These are phyloP conservation scores for Drosophila pectinifera DNA, from an alignment of 1,140 invertebrate species.

Conservation along the genomic window DNA sequence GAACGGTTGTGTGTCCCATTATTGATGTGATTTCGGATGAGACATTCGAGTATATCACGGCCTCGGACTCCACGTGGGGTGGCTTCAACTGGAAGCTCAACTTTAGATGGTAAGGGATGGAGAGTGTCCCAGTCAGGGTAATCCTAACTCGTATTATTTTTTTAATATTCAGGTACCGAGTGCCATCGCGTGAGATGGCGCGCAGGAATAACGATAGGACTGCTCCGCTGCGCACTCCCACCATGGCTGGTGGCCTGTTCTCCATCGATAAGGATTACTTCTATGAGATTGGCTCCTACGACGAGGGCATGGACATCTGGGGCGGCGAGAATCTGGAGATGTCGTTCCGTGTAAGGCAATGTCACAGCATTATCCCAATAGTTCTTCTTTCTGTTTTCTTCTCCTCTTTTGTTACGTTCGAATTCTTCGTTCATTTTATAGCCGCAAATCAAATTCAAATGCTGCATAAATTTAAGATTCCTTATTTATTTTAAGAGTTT, in stretches of 20 bases:
- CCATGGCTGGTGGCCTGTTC: conserved; percentile 99
- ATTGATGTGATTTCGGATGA: conserved; percentile 99
- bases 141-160: background rate
- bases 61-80: conserved; percentile 98
- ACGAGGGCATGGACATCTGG: conserved; percentile 99
- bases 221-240: conserved; percentile 96
- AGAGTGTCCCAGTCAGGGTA: background rate
- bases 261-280: conserved; percentile 98
- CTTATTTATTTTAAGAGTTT: conserved; percentile 41
- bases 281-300: conserved; percentile 98
- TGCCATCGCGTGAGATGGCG: conserved; percentile 97
- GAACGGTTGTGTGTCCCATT: conserved; percentile 98
- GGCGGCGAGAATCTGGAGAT: conserved; percentile 99
- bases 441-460: conserved; percentile 63
- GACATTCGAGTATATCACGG: conserved; percentile 97
- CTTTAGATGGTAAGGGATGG: conserved; percentile 92
- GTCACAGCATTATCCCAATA: conserved; percentile 17
- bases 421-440: conserved; percentile 36
- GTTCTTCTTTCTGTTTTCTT: conserved; percentile 31
- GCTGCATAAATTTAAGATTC: conserved; percentile 21
- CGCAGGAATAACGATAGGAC: conserved; percentile 95
- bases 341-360: conserved; percentile 96
- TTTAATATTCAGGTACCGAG: conserved; percentile 91
- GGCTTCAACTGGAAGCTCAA: conserved; percentile 99
- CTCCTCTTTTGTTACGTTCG: conserved; percentile 42